Conservation (phyloP, 2,888 invertebrate genomes). For the Steinernema carpocapsae region DNA sequence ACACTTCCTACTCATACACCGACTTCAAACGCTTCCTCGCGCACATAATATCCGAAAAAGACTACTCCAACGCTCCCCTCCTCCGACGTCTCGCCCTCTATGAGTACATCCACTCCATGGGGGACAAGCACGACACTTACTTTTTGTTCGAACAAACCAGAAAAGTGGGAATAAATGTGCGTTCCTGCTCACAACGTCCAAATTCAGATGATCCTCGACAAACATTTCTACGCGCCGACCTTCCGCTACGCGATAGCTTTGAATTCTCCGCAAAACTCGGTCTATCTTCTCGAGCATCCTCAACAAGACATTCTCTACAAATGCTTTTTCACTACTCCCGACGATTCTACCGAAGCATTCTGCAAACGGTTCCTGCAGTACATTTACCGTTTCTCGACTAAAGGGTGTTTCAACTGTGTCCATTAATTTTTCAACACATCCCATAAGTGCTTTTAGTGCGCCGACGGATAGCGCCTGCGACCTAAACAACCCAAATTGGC, state of each 20-base stretch:
- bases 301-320: neutral
- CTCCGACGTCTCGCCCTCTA: slow-evolving; percentile 42
- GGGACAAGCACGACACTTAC: slow-evolving; percentile 43
- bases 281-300: slow-evolving; percentile 42
- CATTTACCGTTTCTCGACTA: slow-evolving; percentile 39
- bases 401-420: slow-evolving; percentile 29
- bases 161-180: slow-evolving; percentile 29
- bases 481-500: slow-evolving; percentile 17
- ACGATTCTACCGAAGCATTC: slow-evolving; percentile 36
- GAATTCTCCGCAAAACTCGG: slow-evolving; percentile 21
- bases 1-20: slow-evolving; percentile 31
- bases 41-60: slow-evolving; percentile 41
- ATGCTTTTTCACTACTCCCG: neutral
- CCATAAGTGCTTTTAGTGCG: neutral
- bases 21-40: slow-evolving; percentile 44
- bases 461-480: slow-evolving; percentile 20
- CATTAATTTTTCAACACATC: neutral
- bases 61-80: slow-evolving; percentile 41
- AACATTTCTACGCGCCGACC: neutral
- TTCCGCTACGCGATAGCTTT: neutral
- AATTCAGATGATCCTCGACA: slow-evolving; percentile 7
- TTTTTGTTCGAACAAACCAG: slow-evolving; percentile 39
- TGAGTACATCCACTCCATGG: slow-evolving; percentile 42
- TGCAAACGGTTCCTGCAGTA: slow-evolving; percentile 39
- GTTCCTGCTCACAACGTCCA: too few relatives aligned